Percentiles rank a stretch among this genome's conserved stretches.
These are phyloP conservation scores for Acanthoscelides obtectus DNA, from an alignment of 2,888 invertebrate genomes.

Conservation along the genomic window DNA sequence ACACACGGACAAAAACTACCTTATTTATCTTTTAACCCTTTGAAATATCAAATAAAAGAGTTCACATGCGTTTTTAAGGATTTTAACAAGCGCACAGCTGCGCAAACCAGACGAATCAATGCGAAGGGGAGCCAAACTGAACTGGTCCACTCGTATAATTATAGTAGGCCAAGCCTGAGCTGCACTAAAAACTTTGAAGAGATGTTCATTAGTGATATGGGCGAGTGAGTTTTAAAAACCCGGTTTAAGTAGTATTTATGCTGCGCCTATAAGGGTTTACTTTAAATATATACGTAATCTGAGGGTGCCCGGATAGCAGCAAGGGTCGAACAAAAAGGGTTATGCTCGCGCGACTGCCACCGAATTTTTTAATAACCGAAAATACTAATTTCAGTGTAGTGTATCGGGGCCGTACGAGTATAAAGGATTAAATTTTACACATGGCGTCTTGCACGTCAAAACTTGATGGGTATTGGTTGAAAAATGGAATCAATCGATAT, in stretches of 20 bases:
- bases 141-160: slow-evolving; percentile 15
- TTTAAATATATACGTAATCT: slow-evolving; percentile 24
- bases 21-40: slow-evolving; percentile 37
- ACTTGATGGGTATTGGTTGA: slow-evolving; percentile 19
- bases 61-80: slow-evolving; percentile 27
- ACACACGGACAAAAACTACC: slow-evolving; percentile 23
- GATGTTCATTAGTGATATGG: slow-evolving; percentile 8
- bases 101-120: slow-evolving; percentile 10
- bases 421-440: slow-evolving; percentile 26
- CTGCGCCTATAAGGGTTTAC: slow-evolving; percentile 24
- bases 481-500: slow-evolving; percentile 21
- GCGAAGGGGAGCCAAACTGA: slow-evolving; percentile 8
- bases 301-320: slow-evolving; percentile 20
- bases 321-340: slow-evolving; percentile 21
- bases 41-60: slow-evolving; percentile 29
- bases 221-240: slow-evolving; percentile 20
- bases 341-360: slow-evolving; percentile 20
- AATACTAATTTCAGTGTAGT: slow-evolving; percentile 23
- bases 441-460: slow-evolving; percentile 24
- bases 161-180: slow-evolving; percentile 9
- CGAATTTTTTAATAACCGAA: slow-evolving; percentile 27
- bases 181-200: slow-evolving; percentile 17
- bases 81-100: slow-evolving; percentile 20
- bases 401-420: slow-evolving; percentile 9
- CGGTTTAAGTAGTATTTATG: slow-evolving; percentile 25